Conservation (phyloP, 2,113 vertebrate species). For the Crotophaga sulcirostris region DNA sequence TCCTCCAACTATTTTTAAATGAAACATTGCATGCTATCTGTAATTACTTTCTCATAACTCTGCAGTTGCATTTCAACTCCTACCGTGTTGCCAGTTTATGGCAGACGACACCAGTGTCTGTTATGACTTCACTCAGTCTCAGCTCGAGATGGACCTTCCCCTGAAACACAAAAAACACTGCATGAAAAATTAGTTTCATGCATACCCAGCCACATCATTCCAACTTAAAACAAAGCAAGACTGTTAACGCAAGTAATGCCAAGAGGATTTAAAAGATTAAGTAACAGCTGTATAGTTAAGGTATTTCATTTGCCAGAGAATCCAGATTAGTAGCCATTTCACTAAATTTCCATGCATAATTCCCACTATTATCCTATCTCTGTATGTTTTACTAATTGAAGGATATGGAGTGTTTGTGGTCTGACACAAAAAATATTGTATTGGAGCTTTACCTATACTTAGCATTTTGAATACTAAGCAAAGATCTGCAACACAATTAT, state of each 20-base stretch:
- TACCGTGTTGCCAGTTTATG: constrained; percentile 95
- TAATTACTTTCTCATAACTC: not conserved
- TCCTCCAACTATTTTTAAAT: not conserved
- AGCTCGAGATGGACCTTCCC: constrained; percentile 97
- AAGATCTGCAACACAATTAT: not conserved
- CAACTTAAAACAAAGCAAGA: not conserved
- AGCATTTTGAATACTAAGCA: not conserved
- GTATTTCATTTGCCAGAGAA: not conserved
- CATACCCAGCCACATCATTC: not conserved
- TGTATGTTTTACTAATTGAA: not conserved
- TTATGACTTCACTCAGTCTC: constrained; percentile 96
- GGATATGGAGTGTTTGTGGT: not conserved
- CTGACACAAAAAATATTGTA: not conserved
- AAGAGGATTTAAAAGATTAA: not conserved
- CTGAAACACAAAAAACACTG: constrained; percentile 73
- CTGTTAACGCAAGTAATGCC: not conserved
- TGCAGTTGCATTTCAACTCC: constrained; percentile 36
- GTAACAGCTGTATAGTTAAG: not conserved
- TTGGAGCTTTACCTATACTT: not conserved
- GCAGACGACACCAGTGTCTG: constrained; percentile 90
- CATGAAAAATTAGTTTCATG: not conserved
- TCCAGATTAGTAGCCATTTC: not conserved
- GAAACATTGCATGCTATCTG: not conserved
- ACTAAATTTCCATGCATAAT: not conserved
- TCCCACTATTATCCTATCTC: not conserved